phyloP scores from a whole-genome alignment of 2,797 vertebrate genomes.

The Sibirionetta formosa region DNA sequence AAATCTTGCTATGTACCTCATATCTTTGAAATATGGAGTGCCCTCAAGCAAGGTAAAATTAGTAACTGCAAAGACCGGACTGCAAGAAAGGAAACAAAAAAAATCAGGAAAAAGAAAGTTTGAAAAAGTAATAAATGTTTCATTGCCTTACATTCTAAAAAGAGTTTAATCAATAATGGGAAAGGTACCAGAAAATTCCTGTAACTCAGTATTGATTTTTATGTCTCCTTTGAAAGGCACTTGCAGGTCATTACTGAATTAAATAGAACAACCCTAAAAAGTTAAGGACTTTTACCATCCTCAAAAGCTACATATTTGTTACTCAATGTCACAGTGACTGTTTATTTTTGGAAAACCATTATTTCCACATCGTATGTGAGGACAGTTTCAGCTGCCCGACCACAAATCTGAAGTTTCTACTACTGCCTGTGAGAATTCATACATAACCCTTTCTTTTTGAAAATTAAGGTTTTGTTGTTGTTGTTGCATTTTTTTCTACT shows the following conservation, averaged over 20 bases:
- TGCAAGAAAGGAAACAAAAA: not conserved
- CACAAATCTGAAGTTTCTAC: not conserved
- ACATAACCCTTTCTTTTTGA: not conserved
- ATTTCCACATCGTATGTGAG: accelerated
- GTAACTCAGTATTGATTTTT: slow-evolving; percentile 29
- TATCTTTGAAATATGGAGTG: not conserved
- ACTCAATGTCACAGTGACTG: not conserved
- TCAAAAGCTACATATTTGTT: not conserved
- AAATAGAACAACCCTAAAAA: not conserved
- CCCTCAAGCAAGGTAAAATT: not conserved
- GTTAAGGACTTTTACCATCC: not conserved
- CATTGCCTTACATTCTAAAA: slow-evolving; percentile 18
- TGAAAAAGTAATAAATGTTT: slow-evolving; percentile 32
- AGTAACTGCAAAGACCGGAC: not conserved
- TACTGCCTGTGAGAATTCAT: not conserved
- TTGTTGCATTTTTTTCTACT: not conserved
- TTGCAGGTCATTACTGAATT: not conserved
- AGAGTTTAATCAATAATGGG: slow-evolving; percentile 42
- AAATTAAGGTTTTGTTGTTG: not conserved
- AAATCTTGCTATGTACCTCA: not conserved
- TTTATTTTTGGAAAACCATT: slow-evolving; percentile 17
- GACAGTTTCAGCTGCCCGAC: not conserved
- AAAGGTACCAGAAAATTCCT: slow-evolving; percentile 11
- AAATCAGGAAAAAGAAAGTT: not conserved
- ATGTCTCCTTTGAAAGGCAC: slow-evolving; percentile 31